Conservation (phyloP, 2,797 vertebrate species). For the Lagocephalus sceleratus region DNA sequence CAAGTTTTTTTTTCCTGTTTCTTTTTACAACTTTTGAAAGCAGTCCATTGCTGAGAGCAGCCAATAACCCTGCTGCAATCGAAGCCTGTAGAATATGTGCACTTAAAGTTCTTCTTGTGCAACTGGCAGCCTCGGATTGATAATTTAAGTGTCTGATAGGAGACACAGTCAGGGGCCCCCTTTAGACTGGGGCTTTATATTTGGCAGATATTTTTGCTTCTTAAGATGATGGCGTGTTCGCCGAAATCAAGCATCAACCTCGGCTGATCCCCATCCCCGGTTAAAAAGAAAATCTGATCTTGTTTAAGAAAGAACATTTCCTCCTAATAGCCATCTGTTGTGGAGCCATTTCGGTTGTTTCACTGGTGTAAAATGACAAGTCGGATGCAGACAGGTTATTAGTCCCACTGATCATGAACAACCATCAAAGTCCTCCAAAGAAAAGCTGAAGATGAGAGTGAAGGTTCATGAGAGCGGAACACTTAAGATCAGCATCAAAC, state of each 20-base stretch:
- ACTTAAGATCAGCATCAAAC: slow-evolving; percentile 9
- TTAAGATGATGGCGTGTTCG: too few relatives aligned
- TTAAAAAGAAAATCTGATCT: neutral
- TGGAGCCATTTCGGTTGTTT: neutral
- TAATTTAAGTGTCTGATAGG: neutral
- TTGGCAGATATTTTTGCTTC: too few relatives aligned
- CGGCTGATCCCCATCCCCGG: neutral
- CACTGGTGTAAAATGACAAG: too few relatives aligned
- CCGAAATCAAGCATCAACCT: neutral
- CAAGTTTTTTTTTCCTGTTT: too few relatives aligned
- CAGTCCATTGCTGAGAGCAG: too few relatives aligned
- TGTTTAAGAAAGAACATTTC: neutral
- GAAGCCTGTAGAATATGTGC: too few relatives aligned
- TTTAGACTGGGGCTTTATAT: neutral
- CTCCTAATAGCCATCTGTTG: neutral
- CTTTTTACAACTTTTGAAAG: too few relatives aligned
- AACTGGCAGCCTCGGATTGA: neutral
- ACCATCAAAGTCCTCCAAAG: slow-evolving; percentile 3
- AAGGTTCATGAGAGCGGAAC: slow-evolving; percentile 1
- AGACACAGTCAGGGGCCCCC: neutral
- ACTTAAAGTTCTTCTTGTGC: neutral
- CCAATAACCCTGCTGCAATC: too few relatives aligned
- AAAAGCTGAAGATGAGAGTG: slow-evolving; percentile 6
- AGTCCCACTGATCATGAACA: slow-evolving; percentile 8
- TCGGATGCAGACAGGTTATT: too few relatives aligned